Base-by-base conservation (phyloP, 2,113 vertebrate species). In the Toxostoma redivivum region DNA sequence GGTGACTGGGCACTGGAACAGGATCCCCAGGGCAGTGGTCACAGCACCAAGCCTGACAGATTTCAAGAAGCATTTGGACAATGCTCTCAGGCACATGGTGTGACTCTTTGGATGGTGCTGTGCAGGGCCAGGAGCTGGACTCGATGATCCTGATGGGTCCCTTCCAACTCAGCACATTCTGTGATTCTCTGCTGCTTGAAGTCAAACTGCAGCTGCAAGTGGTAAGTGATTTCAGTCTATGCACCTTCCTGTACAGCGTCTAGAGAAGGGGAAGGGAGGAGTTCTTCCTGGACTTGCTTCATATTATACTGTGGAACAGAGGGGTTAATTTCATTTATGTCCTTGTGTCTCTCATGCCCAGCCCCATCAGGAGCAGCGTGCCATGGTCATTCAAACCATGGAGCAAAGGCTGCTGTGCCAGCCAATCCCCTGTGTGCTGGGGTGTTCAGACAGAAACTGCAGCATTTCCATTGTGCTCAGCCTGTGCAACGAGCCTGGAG, bases 351-450 rank as follows among this genome's bases (percentile, higher is more conserved):
- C 10, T 9, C 48, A 53, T 20, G 24, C 42, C 51, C 28, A 28
- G 37, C 15, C 27, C 15, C 37, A 13, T 16, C 33, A 12, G 1
- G 45, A 47, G 76, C 6, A 37, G 80, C 9, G 6, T 2, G 30
- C 20, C 0, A 7, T 1, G 67, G 21, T 84, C 45, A 19, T 47
- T 70, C 9, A 9, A 22, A n/a, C 30, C 0, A 0, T 5, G 0
- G 20, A n/a, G 42, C 2, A 4, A 62, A 44, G 61, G 86, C 71
- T 33, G 14, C 61, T 24, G 3, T 37, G 12, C 40, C 65, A 3
- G 9, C 5, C 15, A 2, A 4, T 10, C 73, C 54, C 30, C 5
- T 25, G 50, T 0, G 11, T 37, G 78, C 5, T 15, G 78, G 87
- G 21, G 10, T 28, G 61, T 10, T 86, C 85, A 30, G 48, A 2